phyloP scores from a whole-genome alignment of 2,888 invertebrate species.

The Agonopterix alstromeriana region DNA sequence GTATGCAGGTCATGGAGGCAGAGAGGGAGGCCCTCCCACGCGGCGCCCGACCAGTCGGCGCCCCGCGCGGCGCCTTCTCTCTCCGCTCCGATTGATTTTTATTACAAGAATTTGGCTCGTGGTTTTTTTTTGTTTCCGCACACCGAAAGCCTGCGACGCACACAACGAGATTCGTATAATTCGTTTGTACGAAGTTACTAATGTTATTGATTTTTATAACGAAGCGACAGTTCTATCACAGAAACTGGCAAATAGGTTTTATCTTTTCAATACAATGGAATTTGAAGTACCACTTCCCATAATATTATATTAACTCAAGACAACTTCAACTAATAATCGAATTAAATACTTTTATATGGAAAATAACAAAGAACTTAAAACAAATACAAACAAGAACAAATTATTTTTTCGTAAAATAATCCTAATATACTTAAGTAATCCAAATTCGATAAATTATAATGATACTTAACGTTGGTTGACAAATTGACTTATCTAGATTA shows the following conservation, averaged over 20 bases:
- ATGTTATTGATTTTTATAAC: conserved; percentile 76
- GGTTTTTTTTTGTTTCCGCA: conserved; percentile 71
- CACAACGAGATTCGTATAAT: conserved; percentile 70
- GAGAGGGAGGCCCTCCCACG: conserved; percentile 27
- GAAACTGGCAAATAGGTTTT: conserved; percentile 19
- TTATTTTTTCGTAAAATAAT: no score
- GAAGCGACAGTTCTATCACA: conserved; percentile 45
- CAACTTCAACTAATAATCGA: no score
- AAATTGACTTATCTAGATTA: no score
- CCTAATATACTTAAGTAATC: no score
- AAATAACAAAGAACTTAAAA: no score
- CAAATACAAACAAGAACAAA: no score
- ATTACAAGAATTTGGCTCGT: conserved; percentile 75
- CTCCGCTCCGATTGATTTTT: conserved; percentile 77
- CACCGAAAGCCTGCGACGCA: conserved; percentile 56
- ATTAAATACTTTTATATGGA: no score
- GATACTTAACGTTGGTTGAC: no score
- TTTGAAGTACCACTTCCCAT: no score
- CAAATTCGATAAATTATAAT: no score
- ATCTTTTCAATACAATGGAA: neutral
- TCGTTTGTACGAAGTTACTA: conserved; percentile 74
- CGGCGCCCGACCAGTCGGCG: conserved; percentile 60
- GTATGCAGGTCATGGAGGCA: conserved; percentile 35
- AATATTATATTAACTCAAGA: no score
- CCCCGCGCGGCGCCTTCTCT: conserved; percentile 70